Percentiles rank a stretch among this genome's conserved stretches.
These are phyloP conservation scores for Limosa lapponica DNA, from an alignment of 2,797 vertebrate genomes.

Conservation along the genomic window DNA sequence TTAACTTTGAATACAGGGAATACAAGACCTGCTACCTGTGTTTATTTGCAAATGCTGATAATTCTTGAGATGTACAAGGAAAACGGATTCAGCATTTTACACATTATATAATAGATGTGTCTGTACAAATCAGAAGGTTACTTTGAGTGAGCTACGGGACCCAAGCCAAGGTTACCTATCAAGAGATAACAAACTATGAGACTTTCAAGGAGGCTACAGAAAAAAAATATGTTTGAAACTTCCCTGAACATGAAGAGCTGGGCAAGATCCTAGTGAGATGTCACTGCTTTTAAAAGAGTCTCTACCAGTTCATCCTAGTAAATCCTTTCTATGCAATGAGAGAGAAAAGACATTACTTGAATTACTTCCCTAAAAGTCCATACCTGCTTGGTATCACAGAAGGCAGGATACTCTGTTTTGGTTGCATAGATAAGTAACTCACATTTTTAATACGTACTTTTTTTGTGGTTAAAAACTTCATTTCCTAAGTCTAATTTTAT, in stretches of 20 bases:
- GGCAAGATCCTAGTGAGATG: not conserved
- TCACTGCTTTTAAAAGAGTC: not conserved
- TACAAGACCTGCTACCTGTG: not conserved
- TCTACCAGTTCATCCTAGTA: not conserved
- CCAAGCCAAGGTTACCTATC: not conserved
- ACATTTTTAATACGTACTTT: not conserved
- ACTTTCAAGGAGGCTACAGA: not conserved
- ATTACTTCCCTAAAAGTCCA: not conserved
- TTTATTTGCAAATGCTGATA: not conserved
- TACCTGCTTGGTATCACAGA: not conserved
- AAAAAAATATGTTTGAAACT: not conserved
- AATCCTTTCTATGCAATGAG: not conserved
- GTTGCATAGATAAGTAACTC: not conserved
- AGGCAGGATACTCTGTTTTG: not conserved
- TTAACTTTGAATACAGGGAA: not conserved
- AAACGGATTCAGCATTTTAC: not conserved
- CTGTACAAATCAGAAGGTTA: not conserved
- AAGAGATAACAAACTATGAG: not conserved
- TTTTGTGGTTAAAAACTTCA: not conserved
- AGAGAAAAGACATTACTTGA: not conserved
- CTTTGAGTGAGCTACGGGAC: not conserved
- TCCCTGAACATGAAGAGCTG: not conserved
- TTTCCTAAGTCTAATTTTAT: not conserved
- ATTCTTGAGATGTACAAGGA: not conserved
- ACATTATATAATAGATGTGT: not conserved